Percentiles rank a stretch among this genome's conserved stretches.
Evolutionary conservation across 2,113 vertebrate genomes (phyloP).

Genomic region (Scytalopus superciliaris): DNA sequence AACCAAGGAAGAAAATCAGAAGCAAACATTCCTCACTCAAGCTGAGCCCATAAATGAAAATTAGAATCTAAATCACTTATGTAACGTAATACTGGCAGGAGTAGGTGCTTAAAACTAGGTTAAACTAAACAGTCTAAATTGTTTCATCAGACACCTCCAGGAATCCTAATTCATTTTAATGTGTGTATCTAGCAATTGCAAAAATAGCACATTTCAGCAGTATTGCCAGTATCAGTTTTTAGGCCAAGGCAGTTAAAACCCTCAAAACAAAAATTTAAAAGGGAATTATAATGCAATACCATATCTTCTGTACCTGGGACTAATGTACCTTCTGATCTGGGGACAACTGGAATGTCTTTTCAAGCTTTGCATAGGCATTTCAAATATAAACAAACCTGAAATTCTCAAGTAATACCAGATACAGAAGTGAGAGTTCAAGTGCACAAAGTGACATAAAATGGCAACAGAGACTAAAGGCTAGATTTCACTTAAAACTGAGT

Average conservation of each 20-base stretch:
- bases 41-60: background rate
- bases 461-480: background rate
- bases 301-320: background rate
- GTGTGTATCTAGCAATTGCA: background rate
- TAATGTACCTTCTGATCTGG: background rate
- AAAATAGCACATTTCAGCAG: background rate
- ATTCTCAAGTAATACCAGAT: background rate
- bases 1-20: background rate
- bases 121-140: background rate
- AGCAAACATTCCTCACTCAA: background rate
- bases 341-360: background rate
- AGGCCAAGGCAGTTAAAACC: background rate
- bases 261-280: background rate
- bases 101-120: background rate
- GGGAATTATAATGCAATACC: background rate
- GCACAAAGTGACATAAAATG: background rate
- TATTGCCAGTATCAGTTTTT: background rate
- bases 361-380: background rate
- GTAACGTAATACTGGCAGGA: background rate
- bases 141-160: background rate
- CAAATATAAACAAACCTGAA: background rate
- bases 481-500: background rate
- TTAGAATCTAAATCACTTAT: background rate
- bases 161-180: background rate
- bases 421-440: background rate